Conservation (phyloP, 2,888 invertebrate genomes). For the Branchinecta sandiegonensis region DNA sequence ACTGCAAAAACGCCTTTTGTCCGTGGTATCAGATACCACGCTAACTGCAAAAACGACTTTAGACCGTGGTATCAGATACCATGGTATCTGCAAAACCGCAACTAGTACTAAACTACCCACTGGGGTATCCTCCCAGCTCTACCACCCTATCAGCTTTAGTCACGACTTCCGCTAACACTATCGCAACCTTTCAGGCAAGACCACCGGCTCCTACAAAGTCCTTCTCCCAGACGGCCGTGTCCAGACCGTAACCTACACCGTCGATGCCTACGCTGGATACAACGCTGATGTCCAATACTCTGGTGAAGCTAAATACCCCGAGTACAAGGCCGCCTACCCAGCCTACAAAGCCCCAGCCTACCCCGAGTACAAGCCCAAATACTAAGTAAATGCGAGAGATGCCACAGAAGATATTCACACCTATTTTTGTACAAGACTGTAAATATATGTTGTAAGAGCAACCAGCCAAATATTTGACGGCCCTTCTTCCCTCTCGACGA, state of each 20-base stretch:
- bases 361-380: conserved; percentile 14
- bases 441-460: no score
- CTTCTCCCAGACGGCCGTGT: neutral
- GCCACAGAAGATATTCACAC: neutral
- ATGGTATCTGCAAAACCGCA: no score
- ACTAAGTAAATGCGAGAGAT: neutral
- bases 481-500: no score
- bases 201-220: neutral
- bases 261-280: neutral
- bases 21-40: no score
- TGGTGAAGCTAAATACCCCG: conserved; percentile 7
- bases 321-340: conserved; percentile 9
- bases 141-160: no score
- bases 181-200: neutral
- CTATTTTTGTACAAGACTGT: conserved; percentile 11
- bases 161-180: no score
- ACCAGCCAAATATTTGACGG: no score
- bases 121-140: no score
- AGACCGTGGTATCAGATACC: no score
- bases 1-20: no score
- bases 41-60: no score
- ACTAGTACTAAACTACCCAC: no score
- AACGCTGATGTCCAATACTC: conserved; percentile 7
- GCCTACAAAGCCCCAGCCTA: neutral
- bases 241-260: neutral